phyloP scores from a whole-genome alignment of 2,888 invertebrate genomes.

The Proisotoma minuta region DNA sequence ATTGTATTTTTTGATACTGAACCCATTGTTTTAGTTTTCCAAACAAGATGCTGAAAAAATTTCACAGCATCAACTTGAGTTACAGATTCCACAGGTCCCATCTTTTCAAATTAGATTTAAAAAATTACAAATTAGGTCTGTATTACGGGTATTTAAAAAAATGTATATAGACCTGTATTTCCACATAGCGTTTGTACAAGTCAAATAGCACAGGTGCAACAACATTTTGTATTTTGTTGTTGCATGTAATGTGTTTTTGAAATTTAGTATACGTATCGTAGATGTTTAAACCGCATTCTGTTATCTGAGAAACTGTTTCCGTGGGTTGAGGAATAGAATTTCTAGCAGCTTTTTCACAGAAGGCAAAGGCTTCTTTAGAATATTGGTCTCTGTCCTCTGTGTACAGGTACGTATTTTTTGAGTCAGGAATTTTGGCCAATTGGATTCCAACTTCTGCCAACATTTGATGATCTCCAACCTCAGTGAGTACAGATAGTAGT shows the following conservation, averaged over 20 bases:
- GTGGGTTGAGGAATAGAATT: conserved; percentile 13
- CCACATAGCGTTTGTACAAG: conserved; percentile 64
- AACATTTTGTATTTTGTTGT: conserved; percentile 32
- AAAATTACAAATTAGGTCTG: too few species aligned
- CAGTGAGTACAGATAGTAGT: conserved; percentile 72
- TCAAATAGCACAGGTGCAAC: conserved; percentile 52
- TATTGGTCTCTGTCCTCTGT: conserved; percentile 78
- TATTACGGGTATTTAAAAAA: too few species aligned
- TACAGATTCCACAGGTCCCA: neutral
- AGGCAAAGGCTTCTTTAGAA: conserved; percentile 70
- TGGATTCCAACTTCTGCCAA: conserved; percentile 74
- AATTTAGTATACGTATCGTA: conserved; percentile 43
- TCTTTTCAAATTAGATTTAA: too few species aligned
- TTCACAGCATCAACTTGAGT: conserved; percentile 1
- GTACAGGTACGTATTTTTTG: conserved; percentile 79
- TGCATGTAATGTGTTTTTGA: conserved; percentile 41
- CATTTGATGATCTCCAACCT: conserved; percentile 72
- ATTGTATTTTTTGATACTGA: too few species aligned
- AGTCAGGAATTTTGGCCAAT: conserved; percentile 73
- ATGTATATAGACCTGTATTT: too few species aligned
- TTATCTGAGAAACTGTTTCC: conserved; percentile 19
- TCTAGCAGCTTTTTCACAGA: conserved; percentile 61
- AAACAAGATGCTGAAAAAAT: conserved; percentile 8
- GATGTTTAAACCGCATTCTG: conserved; percentile 41
- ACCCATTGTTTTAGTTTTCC: conserved; percentile 1